These are phyloP conservation scores for Caenorhabditis sp. DNA, from an alignment of 2,888 invertebrate genomes.

Conservation along the genomic window DNA sequence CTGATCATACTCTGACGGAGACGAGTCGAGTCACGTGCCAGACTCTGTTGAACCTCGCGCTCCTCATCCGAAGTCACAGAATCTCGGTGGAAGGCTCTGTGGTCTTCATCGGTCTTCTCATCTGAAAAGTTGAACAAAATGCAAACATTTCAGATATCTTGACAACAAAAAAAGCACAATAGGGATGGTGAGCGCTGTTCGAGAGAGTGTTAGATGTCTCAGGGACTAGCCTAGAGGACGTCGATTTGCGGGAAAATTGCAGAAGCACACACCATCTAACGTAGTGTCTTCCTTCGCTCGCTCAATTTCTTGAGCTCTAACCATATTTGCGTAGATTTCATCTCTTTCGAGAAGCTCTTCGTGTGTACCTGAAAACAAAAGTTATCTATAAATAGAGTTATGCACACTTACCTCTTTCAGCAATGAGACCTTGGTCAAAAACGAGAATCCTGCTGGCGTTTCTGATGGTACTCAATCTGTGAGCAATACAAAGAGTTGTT, in stretches of 20 bases:
- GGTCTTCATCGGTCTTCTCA: conserved; percentile 58
- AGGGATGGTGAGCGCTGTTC: background rate
- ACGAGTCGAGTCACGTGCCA: conserved; percentile 66
- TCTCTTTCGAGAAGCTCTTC: conserved; percentile 86
- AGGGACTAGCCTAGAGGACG: conserved; percentile 65
- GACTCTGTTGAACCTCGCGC: conserved; percentile 62
- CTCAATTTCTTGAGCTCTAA: conserved; percentile 78
- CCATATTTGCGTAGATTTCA: conserved; percentile 87
- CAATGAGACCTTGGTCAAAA: conserved; percentile 83
- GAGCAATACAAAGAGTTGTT: conserved; percentile 84
- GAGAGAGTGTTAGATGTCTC: conserved; percentile 37
- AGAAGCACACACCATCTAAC: conserved; percentile 69
- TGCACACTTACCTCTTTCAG: conserved; percentile 73
- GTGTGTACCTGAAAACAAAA: conserved; percentile 88
- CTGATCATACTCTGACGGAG: conserved; percentile 70
- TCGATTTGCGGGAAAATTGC: conserved; percentile 64
- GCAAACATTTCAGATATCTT: background rate
- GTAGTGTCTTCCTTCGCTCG: conserved; percentile 72
- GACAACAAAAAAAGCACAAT: background rate
- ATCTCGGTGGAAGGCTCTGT: conserved; percentile 49
- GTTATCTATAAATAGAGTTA: conserved; percentile 80
- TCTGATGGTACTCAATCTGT: conserved; percentile 84
- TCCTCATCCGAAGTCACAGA: conserved; percentile 63
- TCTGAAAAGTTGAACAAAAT: conserved; percentile 39
- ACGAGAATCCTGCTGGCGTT: conserved; percentile 84